Evolutionary conservation across 2,113 vertebrate species (phyloP), one percentile per base, ranked within the genome.

Genomic region (Suricata suricatta): DNA sequence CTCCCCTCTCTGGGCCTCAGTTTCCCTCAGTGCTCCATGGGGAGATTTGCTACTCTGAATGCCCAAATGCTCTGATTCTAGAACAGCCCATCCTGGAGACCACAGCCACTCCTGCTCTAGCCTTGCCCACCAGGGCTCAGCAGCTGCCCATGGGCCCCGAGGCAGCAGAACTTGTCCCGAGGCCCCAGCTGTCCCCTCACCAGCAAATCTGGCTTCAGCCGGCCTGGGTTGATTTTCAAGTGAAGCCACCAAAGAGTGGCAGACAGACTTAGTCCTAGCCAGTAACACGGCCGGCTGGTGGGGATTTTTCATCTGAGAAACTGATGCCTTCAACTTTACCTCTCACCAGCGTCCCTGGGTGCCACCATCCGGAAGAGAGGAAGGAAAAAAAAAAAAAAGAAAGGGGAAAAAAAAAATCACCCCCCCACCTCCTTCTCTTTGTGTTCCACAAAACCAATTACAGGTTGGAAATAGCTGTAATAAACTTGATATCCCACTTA

Each of bases 401-500:
- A 23, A 5, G 1, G 7, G 31, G 74, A 74, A 50, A 38, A 84
- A 74, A 50, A 38, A 84, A 52, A 21, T 76, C 88, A 31, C 86
- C 64, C 71, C 64, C 14, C 87, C 57, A 21, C 91, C 98, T 96
- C 92, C 81, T 91, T 95, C 87, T 90, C 97, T 97, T 90, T 95
- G 91, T 98, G 95, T 98, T 97, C 93, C 96, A 95, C 98, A 98
- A 98, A 98, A 97, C 97, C 98, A 98, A 98, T 98, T 98, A 98
- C 96, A 92, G 97, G 95, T 96, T 97, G 98, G 97, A 98, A 98
- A 98, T 98, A 92, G 97, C 97, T 98, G 98, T 96, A 98, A 98
- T 98, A 98, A 98, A 98, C 89, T 97, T 98, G 98, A 98, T 98
- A 98, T 96, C 97, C 98, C 98, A 98, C 98, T 98, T 98, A 98